Evolutionary conservation across 2,113 vertebrate genomes (phyloP).

Genomic region (Sphaerodactylus townsendi): DNA sequence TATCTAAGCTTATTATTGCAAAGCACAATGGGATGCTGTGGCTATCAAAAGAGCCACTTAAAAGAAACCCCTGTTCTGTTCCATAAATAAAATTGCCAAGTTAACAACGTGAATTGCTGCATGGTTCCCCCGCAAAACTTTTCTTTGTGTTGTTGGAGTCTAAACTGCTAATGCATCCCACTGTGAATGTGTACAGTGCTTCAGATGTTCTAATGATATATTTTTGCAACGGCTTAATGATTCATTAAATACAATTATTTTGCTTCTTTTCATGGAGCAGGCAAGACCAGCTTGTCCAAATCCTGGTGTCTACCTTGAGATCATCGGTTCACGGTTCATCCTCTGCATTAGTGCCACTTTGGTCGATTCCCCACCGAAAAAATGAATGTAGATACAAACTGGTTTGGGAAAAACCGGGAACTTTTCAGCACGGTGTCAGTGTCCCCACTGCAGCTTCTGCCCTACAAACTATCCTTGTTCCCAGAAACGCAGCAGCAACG

Average conservation of each 20-base stretch:
- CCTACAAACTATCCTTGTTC: too few relatives aligned
- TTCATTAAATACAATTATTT: too few relatives aligned
- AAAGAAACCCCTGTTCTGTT: constrained; percentile 11
- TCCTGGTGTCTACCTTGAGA: background rate
- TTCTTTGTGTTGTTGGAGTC: background rate
- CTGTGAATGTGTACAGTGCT: background rate
- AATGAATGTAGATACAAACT: too few relatives aligned
- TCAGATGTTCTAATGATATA: background rate
- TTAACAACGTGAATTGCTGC: background rate
- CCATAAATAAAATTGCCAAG: constrained; percentile 27
- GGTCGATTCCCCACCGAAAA: too few relatives aligned
- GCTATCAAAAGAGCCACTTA: constrained; percentile 9
- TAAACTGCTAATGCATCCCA: background rate
- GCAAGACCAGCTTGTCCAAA: background rate
- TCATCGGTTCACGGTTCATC: too few relatives aligned
- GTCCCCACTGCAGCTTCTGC: too few relatives aligned
- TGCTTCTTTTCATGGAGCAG: background rate
- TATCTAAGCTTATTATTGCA: constrained; percentile 19
- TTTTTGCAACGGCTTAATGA: background rate
- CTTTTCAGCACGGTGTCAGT: too few relatives aligned
- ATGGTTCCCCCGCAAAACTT: background rate
- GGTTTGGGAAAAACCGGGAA: too few relatives aligned
- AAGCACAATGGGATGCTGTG: background rate
- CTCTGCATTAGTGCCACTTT: too few relatives aligned
- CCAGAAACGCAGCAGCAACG: too few relatives aligned